Conservation (phyloP, 2,113 vertebrate genomes). For the Boleophthalmus pectinirostris region DNA sequence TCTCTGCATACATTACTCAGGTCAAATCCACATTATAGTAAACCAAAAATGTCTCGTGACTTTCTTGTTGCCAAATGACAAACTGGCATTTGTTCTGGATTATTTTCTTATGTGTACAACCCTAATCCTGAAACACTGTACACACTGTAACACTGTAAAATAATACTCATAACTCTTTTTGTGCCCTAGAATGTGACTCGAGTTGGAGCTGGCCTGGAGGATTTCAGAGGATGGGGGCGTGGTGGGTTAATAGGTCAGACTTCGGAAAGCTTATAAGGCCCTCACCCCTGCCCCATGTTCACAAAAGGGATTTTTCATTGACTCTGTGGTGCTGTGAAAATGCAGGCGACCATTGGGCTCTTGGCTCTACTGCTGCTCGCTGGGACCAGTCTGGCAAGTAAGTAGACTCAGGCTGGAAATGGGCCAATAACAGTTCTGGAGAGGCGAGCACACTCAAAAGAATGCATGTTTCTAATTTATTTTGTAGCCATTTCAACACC, state of each 20-base stretch:
- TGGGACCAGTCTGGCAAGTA: conserved; percentile 60
- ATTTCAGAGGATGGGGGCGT: conserved; percentile 21
- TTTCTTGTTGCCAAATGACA: not conserved
- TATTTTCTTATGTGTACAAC: conserved; percentile 11
- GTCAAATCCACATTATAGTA: not conserved
- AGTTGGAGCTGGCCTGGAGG: conserved; percentile 6
- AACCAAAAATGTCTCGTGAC: conserved; percentile 18
- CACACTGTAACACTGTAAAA: conserved; percentile 33
- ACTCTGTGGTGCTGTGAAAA: conserved; percentile 30
- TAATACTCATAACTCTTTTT: not conserved
- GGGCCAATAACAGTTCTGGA: no score
- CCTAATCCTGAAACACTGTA: conserved; percentile 18
- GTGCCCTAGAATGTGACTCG: conserved; percentile 1
- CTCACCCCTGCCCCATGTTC: conserved; percentile 17
- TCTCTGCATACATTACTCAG: not conserved
- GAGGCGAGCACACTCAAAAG: no score
- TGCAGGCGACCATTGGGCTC: conserved; percentile 45
- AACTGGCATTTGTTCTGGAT: conserved; percentile 19
- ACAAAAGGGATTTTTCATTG: conserved; percentile 45
- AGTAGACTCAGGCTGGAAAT: conserved; percentile 31
- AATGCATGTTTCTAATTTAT: no score
- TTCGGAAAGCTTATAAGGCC: conserved; percentile 50
- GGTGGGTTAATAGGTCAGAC: conserved; percentile 22
- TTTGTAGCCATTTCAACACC: no score
- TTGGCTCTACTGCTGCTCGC: conserved; percentile 52